These are phyloP conservation scores for Spinibarbus caldwelli DNA, from an alignment of 2,797 vertebrate species.

Conservation along the genomic window DNA sequence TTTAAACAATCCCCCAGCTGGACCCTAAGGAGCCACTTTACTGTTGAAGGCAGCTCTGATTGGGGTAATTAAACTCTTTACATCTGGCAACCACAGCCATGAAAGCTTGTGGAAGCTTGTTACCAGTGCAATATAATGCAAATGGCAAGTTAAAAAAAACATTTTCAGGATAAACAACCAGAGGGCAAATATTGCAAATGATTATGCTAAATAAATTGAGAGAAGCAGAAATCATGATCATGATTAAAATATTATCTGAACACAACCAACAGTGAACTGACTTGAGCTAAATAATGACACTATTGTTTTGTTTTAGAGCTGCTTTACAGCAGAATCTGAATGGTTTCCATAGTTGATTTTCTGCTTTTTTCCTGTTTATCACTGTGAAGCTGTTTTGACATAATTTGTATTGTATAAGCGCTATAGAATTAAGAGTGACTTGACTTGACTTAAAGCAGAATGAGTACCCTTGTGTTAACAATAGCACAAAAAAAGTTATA, in stretches of 20 bases:
- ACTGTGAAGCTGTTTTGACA: background rate
- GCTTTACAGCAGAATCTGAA: background rate
- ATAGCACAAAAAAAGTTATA: background rate
- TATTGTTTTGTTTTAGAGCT: background rate
- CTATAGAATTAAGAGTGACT: background rate
- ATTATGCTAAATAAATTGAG: too few relatives aligned
- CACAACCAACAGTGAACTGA: background rate
- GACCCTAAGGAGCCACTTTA: background rate
- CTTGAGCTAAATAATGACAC: background rate
- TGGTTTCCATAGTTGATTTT: background rate
- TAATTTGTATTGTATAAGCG: background rate
- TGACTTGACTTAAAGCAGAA: background rate
- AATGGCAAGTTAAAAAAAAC: too few relatives aligned
- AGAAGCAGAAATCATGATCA: too few relatives aligned
- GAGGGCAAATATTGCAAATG: too few relatives aligned
- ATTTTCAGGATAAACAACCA: too few relatives aligned
- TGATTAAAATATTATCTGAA: background rate
- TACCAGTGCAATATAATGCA: too few relatives aligned
- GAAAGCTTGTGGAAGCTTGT: too few relatives aligned
- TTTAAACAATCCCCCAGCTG: background rate
- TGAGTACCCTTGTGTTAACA: background rate
- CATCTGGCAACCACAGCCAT: too few relatives aligned
- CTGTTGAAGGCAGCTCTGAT: too few relatives aligned
- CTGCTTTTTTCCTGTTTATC: background rate
- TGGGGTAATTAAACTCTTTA: too few relatives aligned